Conservation (phyloP, 2,888 invertebrate species). For the Ornithoptera alexandrae region DNA sequence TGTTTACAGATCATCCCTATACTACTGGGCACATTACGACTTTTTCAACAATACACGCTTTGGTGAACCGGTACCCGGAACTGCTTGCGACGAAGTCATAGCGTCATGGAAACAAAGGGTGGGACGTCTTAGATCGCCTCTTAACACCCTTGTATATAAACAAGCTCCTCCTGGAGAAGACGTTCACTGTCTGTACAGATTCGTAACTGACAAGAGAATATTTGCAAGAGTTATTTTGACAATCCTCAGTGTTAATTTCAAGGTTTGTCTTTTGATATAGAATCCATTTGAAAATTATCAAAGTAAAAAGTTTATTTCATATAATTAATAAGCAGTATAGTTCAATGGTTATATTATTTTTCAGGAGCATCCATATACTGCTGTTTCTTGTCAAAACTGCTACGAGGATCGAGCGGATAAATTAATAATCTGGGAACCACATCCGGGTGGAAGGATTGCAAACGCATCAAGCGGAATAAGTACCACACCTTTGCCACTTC, state of each 20-base stretch:
- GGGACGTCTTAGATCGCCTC: conserved; percentile 88
- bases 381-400: conserved; percentile 90
- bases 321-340: too few relatives aligned
- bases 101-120: conserved; percentile 90
- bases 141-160: conserved; percentile 93
- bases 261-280: conserved; percentile 65
- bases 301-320: too few relatives aligned
- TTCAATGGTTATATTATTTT: conserved; percentile 31
- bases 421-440: conserved; percentile 88
- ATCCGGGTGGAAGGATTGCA: conserved; percentile 55
- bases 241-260: conserved; percentile 88
- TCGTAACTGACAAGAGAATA: conserved; percentile 89
- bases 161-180: conserved; percentile 85
- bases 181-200: conserved; percentile 90
- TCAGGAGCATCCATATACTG: conserved; percentile 87
- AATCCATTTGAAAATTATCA: too few relatives aligned
- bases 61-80: conserved; percentile 89
- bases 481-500: conserved; percentile 77
- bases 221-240: conserved; percentile 90
- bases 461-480: conserved; percentile 59
- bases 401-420: conserved; percentile 93
- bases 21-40: conserved; percentile 96
- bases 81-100: conserved; percentile 92
- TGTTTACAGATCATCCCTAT: conserved; percentile 86
- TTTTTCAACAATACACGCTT: conserved; percentile 95